phyloP scores from a whole-genome alignment of 2,888 invertebrate genomes.

The Diaperis boleti region DNA sequence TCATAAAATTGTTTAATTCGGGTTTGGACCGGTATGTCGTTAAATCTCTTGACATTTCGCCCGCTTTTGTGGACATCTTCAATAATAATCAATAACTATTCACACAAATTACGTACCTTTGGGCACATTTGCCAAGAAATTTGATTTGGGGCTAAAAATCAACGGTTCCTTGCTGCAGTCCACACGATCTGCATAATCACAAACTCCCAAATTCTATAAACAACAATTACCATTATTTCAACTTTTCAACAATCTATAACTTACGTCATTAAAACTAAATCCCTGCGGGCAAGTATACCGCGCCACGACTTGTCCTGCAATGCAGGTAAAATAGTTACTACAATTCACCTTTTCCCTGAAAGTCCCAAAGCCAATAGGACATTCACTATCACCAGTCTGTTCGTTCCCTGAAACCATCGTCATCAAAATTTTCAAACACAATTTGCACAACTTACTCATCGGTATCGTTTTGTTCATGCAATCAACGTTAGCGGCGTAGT shows the following conservation, averaged over 20 bases:
- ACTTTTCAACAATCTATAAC: conserved; percentile 2
- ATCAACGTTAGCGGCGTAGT: conserved; percentile 74
- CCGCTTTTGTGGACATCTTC: too few relatives aligned
- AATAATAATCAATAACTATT: too few relatives aligned
- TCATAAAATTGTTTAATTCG: too few relatives aligned
- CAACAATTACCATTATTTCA: background rate
- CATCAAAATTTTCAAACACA: conserved; percentile 21
- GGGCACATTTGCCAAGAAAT: conserved; percentile 47
- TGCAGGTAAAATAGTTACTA: conserved; percentile 76
- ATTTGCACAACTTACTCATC: conserved; percentile 31
- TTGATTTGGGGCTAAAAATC: conserved; percentile 40
- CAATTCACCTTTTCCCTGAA: conserved; percentile 74
- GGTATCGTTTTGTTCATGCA: conserved; percentile 68
- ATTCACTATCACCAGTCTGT: conserved; percentile 55
- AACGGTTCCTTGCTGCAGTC: conserved; percentile 67
- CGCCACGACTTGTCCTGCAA: conserved; percentile 63
- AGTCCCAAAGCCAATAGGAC: conserved; percentile 72
- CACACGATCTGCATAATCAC: conserved; percentile 74
- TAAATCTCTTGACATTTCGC: too few relatives aligned
- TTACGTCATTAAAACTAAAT: conserved; percentile 61
- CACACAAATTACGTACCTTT: too few relatives aligned
- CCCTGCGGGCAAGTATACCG: conserved; percentile 75
- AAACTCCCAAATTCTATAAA: conserved; percentile 71
- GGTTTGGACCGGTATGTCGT: too few relatives aligned
- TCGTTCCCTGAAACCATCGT: conserved; percentile 4